A percentile compares a stretch with the other conserved stretches of the same genome.
Evolutionary conservation across 2,113 vertebrate species (phyloP).

Genomic region (Tonatia bakeri): DNA sequence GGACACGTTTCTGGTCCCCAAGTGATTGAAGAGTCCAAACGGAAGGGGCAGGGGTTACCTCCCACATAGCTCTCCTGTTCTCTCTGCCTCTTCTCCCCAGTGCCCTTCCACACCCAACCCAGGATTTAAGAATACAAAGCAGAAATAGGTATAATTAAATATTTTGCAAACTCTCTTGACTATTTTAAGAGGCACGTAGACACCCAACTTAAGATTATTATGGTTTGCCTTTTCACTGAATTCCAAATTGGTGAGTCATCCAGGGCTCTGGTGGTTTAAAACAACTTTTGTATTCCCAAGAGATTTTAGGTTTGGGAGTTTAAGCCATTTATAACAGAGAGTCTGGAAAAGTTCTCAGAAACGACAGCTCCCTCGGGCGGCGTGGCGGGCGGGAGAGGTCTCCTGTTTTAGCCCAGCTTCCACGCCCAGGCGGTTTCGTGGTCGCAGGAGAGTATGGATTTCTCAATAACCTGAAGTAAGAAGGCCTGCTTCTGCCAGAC

Average conservation of each 20-base stretch:
- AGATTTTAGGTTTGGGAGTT: not conserved
- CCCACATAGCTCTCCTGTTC: rapidly evolving
- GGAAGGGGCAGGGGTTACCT: not conserved
- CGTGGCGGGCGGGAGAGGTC: not conserved
- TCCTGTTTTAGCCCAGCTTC: not conserved
- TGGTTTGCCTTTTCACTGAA: not conserved
- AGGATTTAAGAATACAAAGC: not conserved
- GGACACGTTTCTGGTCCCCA: not conserved
- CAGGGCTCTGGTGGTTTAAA: not conserved
- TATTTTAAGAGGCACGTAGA: not conserved
- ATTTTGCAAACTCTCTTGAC: not conserved
- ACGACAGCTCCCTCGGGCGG: not conserved
- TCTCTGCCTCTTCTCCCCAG: not conserved
- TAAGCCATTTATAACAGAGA: not conserved
- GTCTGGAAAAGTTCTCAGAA: conserved; percentile 49
- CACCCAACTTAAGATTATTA: not conserved
- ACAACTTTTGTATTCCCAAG: not conserved
- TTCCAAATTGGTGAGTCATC: not conserved
- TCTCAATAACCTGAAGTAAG: conserved; percentile 37
- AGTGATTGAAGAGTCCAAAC: not conserved
- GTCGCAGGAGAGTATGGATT: conserved; percentile 35
- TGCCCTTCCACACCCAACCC: not conserved
- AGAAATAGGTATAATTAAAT: not conserved
- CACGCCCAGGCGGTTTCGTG: conserved; percentile 7
- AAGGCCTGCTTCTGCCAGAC: conserved; percentile 10